Base-by-base conservation (phyloP, 2,113 vertebrate species). In the Hylia prasina region DNA sequence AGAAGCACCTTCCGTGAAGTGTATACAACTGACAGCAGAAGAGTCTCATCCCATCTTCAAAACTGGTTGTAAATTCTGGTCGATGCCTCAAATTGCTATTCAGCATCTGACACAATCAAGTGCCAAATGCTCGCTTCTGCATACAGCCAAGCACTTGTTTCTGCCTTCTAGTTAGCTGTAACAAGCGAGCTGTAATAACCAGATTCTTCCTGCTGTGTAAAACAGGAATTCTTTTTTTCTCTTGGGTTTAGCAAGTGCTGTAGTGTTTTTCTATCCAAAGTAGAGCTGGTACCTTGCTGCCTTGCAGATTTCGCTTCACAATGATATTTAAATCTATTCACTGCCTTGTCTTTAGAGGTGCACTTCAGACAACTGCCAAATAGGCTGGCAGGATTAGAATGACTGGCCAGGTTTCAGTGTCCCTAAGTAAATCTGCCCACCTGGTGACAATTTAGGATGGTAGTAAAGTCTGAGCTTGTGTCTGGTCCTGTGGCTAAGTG, bases 401-500 rank as follows among this genome's bases (percentile, higher is more conserved):
- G 50, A 45, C 33, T 51, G 64, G 51, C 71, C 58, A 20, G 70
- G 69, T 96, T 93, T 95, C 69, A 8, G 58, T 86, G 79, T 80
- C 78, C 95, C 91, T 89, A 91, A 50, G n/a, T 83, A 88, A 93
- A 93, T 93, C 92, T 94, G 70, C 58, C 70, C 75, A 68, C 72
- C 82, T 75, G 85, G 40, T 94, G 73, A 81, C 63, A 66, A 64
- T 72, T 87, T 68, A 66, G 39, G 57, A 35, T 61, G 35, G 37
- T 63, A 48, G 58, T 30, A 83, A 66, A 89, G 56, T 54, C 80
- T 86, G 82, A 82, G 61, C 53, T 82, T 69, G 53, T 61, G 27
- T 65, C 47, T 25, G 5, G 11, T 79, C 23, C 63, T 72, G 48
- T 45, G 58, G 64, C 56, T 87, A 24, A 78, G 63, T 2, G 0